Conservation (phyloP, 2,113 vertebrate genomes). For the Corythoichthys haematopterus region DNA sequence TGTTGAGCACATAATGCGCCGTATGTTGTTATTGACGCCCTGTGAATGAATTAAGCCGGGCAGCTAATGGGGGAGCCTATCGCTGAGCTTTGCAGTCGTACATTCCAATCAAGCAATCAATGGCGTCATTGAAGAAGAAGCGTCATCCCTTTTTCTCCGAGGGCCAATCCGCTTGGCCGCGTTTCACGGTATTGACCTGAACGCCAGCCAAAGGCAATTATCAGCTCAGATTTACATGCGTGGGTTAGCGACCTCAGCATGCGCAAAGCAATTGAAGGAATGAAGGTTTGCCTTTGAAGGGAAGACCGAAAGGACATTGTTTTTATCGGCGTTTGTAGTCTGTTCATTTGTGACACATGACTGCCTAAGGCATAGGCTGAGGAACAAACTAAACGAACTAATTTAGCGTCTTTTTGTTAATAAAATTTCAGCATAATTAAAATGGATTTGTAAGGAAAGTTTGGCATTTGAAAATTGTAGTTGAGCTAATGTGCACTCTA, state of each 20-base stretch:
- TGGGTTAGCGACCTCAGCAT: conserved; percentile 82
- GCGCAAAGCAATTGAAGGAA: conserved; percentile 83
- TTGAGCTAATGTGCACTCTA: too few relatives aligned
- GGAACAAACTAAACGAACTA: neutral
- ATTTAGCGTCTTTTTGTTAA: neutral
- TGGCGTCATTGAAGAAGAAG: conserved; percentile 58
- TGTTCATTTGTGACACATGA: neutral
- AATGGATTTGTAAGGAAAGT: too few relatives aligned
- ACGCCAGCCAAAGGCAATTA: conserved; percentile 84
- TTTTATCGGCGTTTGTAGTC: neutral
- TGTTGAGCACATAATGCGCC: conserved; percentile 61
- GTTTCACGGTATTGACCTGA: conserved; percentile 87
- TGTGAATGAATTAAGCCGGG: conserved; percentile 57
- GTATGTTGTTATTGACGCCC: conserved; percentile 62
- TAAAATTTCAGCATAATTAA: neutral
- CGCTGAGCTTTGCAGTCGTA: conserved; percentile 46
- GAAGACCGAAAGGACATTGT: conserved; percentile 9
- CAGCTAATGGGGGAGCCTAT: conserved; percentile 42
- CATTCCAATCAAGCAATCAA: conserved; percentile 49
- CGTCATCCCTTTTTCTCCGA: conserved; percentile 46
- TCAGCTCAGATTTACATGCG: conserved; percentile 86
- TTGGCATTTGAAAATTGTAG: too few relatives aligned
- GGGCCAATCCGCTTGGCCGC: conserved; percentile 15
- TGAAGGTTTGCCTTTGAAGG: conserved; percentile 74
- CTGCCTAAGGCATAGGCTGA: neutral